Evolutionary conservation across 1,140 invertebrate genomes (phyloP).

Genomic region (Hirudo medicinalis): DNA sequence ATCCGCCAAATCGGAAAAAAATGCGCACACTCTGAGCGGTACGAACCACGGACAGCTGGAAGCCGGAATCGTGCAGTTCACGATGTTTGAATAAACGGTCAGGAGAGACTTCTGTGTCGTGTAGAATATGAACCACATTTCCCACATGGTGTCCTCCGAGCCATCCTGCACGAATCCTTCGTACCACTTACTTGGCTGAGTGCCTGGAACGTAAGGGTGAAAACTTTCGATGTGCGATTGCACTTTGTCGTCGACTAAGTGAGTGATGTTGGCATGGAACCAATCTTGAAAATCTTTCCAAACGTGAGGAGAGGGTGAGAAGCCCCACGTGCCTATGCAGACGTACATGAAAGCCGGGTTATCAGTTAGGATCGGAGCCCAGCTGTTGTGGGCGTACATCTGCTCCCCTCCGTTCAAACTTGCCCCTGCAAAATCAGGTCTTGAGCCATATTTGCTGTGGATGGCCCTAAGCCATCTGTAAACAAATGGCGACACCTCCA

Average conservation of each 20-base stretch:
- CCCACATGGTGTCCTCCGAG: conserved; percentile 22
- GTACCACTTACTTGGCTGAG: conserved; percentile 17
- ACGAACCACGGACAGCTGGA: too few species aligned
- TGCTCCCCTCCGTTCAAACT: conserved; percentile 14
- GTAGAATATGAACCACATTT: conserved; percentile 23
- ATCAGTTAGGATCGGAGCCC: background rate
- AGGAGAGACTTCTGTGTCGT: conserved; percentile 8
- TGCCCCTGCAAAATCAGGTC: conserved; percentile 15
- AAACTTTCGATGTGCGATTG: background rate
- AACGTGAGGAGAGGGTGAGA: conserved; percentile 13
- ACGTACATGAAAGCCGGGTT: conserved; percentile 16
- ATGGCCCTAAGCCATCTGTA: conserved; percentile 30
- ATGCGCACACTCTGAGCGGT: too few species aligned
- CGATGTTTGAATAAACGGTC: conserved; percentile 20
- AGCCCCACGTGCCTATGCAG: conserved; percentile 18
- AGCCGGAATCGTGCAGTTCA: background rate
- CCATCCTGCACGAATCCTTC: conserved; percentile 6
- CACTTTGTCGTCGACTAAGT: too few species aligned
- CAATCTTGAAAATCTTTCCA: conserved; percentile 21
- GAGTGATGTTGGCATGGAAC: background rate
- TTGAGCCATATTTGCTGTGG: background rate
- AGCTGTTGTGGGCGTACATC: conserved; percentile 1
- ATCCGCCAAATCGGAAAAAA: background rate
- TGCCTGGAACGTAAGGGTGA: conserved; percentile 5
- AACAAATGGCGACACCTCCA: conserved; percentile 30